Percentiles rank a stretch among this genome's conserved stretches.
Evolutionary conservation across 2,113 vertebrate species (phyloP).

Genomic region (Anguilla rostrata): DNA sequence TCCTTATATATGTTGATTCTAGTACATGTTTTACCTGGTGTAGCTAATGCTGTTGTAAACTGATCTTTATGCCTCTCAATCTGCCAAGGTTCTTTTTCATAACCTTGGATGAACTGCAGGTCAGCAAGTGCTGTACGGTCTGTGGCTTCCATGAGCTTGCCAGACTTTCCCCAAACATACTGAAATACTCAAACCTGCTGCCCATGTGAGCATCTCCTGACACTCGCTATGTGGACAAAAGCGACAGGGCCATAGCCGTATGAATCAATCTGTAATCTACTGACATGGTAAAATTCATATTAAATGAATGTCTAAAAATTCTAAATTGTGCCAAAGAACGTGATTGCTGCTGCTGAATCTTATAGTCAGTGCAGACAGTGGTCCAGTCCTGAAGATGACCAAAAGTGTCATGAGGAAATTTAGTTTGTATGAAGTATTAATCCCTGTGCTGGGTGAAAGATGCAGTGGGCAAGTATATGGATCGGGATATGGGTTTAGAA

Average conservation of each 20-base stretch:
- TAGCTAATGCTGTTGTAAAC: not conserved
- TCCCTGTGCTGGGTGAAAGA: too few species aligned
- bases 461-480: too few species aligned
- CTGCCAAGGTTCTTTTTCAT: not conserved
- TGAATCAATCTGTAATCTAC: not conserved
- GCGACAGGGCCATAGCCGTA: not conserved
- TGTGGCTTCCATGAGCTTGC: too few species aligned
- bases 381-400: too few species aligned
- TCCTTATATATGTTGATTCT: not conserved
- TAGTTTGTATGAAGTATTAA: too few species aligned
- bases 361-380: not conserved
- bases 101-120: not conserved
- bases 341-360: not conserved
- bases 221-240: not conserved
- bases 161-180: too few species aligned
- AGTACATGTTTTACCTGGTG: not conserved
- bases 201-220: too few species aligned
- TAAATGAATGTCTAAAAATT: not conserved
- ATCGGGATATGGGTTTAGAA: not conserved
- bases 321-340: not conserved
- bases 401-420: too few species aligned
- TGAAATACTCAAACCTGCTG: too few species aligned
- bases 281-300: not conserved
- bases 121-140: too few species aligned
- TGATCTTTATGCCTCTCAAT: not conserved